Base-by-base conservation (phyloP, 1,140 invertebrate species). In the Pseudomyrmex flavicornis region DNA sequence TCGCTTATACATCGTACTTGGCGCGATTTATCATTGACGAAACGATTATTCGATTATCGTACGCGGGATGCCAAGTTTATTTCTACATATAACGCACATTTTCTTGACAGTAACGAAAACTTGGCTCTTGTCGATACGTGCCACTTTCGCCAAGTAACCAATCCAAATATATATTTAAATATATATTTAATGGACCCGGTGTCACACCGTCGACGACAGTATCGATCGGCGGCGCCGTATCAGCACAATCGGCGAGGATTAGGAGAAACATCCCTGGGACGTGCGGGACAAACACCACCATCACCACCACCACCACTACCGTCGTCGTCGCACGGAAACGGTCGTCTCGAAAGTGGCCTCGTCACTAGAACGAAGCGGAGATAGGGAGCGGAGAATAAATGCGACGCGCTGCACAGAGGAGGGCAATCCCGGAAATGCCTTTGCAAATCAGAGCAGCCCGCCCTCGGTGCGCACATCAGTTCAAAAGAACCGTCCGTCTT, bases 341-440 rank as follows among this genome's bases (percentile, higher is more conserved):
- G 20, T 76, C 26, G 48, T 13, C 58, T 48, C 74, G 44, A 72
- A 80, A 80, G 76, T 80, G 56, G 76, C 76, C 66, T 80, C 66
- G 66, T 80, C 66, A 72, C 66, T 54, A 66, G 20, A 70, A 72
- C 44, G 76, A 44, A 52, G 44, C 26, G 75, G 52, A 46, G 52
- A 22, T 15, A 17, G 8, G 52, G 15, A 44, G 44, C 13, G 44
- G 44, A 59, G 65, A 70, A 79, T 70, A 70, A 79, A 79, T 79
- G 62, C 22, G 61, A 54, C 69, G 69, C 46, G 70, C 76, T 70
- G 54, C 54, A 56, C 7, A 62, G 62, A 77, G 65, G n/a, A 77
- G 20, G 69, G 84, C 65, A 88, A 88, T 85, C 83, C 87, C 83
- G 77, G 87, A 88, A 89, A 87, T 89, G 86, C 84, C 70, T 85